These are phyloP conservation scores for Priocnemis perturbator DNA, from an alignment of 2,888 invertebrate genomes.

Conservation along the genomic window DNA sequence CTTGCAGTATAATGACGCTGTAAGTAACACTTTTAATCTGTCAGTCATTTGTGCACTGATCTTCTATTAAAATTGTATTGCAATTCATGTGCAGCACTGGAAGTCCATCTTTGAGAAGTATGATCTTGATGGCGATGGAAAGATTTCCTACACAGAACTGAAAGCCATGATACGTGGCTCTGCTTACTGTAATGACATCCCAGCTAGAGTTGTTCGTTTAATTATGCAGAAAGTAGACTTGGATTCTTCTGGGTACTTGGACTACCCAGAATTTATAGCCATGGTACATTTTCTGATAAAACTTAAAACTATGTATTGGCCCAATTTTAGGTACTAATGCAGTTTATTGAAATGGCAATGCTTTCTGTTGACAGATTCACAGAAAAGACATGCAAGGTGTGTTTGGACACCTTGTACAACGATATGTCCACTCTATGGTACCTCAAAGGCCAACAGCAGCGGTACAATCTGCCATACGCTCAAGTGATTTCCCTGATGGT, in stretches of 20 bases:
- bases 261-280: constrained; percentile 84
- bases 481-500: constrained; percentile 79
- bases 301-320: not conserved
- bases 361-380: constrained; percentile 63
- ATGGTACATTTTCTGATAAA: constrained; percentile 77
- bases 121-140: constrained; percentile 84
- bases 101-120: constrained; percentile 77
- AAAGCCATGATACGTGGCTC: constrained; percentile 79
- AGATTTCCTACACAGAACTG: constrained; percentile 82
- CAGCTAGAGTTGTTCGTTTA: constrained; percentile 81
- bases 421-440: constrained; percentile 79
- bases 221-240: constrained; percentile 82
- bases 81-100: constrained; percentile 67
- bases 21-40: constrained; percentile 51
- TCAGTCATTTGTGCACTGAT: constrained; percentile 7
- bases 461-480: constrained; percentile 72
- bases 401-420: constrained; percentile 81
- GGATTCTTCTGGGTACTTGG: constrained; percentile 82
- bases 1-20: constrained; percentile 69
- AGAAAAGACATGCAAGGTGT: constrained; percentile 78
- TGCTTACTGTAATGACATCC: constrained; percentile 82
- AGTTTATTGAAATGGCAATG: constrained; percentile 60
- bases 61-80: constrained; percentile 24
- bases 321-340: not conserved
- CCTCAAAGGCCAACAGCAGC: constrained; percentile 74